phyloP scores from a whole-genome alignment of 2,888 invertebrate genomes.

The Agonopterix subpropinquella region DNA sequence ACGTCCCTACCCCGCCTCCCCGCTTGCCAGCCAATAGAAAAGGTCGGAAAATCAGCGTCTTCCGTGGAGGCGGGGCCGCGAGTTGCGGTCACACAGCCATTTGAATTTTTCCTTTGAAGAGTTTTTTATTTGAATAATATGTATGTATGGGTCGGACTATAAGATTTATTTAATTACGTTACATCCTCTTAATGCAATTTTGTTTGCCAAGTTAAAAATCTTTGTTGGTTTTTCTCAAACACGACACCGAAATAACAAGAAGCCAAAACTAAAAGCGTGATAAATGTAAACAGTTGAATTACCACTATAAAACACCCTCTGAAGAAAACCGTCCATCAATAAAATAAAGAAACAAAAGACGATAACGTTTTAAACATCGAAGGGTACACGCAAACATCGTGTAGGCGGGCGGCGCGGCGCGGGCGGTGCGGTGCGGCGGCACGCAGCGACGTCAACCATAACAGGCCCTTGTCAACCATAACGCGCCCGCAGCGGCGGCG shows the following conservation, averaged over 20 bases:
- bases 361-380: constrained; percentile 7
- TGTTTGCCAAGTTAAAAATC: neutral
- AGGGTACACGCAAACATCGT: constrained; percentile 23
- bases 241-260: too few relatives aligned
- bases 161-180: constrained; percentile 5
- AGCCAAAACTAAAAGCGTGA: too few relatives aligned
- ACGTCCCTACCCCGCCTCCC: constrained; percentile 39
- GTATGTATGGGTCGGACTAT: constrained; percentile 31
- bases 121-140: constrained; percentile 66
- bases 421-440: constrained; percentile 12
- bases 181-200: neutral
- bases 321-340: constrained; percentile 4
- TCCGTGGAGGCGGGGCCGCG: constrained; percentile 64
- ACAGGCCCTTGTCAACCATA: constrained; percentile 72
- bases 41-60: constrained; percentile 69
- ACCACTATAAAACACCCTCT: neutral
- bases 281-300: too few relatives aligned
- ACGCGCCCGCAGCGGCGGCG: constrained; percentile 54
- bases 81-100: constrained; percentile 62
- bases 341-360: neutral
- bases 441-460: constrained; percentile 52
- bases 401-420: neutral
- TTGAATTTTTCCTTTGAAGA: constrained; percentile 69
- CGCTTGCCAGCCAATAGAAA: constrained; percentile 64
- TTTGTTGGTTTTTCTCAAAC: too few relatives aligned